These are phyloP conservation scores for Microplitis deprimator DNA, from an alignment of 2,888 invertebrate genomes.

Conservation along the genomic window DNA sequence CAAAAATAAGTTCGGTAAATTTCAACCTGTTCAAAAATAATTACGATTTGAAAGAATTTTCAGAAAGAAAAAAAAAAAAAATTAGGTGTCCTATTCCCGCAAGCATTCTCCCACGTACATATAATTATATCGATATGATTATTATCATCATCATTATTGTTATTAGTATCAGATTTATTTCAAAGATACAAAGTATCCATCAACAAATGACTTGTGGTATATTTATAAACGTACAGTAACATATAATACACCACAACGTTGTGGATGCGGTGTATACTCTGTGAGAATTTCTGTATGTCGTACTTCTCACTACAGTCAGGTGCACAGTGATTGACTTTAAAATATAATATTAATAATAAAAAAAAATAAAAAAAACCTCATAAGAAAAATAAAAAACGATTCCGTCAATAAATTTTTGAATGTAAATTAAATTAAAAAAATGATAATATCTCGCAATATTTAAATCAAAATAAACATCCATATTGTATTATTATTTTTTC, in stretches of 20 bases:
- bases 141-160: neutral
- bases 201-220: slow-evolving; percentile 26
- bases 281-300: slow-evolving; percentile 61
- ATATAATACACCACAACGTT: slow-evolving; percentile 44
- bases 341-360: slow-evolving; percentile 18
- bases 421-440: too few species aligned
- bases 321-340: slow-evolving; percentile 44
- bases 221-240: neutral
- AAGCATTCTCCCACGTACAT: too few species aligned
- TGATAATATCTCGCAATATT: neutral
- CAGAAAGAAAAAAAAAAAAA: too few species aligned
- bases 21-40: too few species aligned
- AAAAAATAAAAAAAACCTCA: slow-evolving; percentile 1
- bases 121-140: too few species aligned
- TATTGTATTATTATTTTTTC: neutral
- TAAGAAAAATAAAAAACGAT: neutral
- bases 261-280: slow-evolving; percentile 41
- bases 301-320: slow-evolving; percentile 53
- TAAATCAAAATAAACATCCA: neutral
- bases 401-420: too few species aligned
- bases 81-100: too few species aligned
- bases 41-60: too few species aligned
- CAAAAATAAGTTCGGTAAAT: too few species aligned
- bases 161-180: neutral
- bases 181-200: slow-evolving; percentile 1